phyloP scores from a whole-genome alignment of 2,888 invertebrate species.

The Zygothrica quintamaculata region DNA sequence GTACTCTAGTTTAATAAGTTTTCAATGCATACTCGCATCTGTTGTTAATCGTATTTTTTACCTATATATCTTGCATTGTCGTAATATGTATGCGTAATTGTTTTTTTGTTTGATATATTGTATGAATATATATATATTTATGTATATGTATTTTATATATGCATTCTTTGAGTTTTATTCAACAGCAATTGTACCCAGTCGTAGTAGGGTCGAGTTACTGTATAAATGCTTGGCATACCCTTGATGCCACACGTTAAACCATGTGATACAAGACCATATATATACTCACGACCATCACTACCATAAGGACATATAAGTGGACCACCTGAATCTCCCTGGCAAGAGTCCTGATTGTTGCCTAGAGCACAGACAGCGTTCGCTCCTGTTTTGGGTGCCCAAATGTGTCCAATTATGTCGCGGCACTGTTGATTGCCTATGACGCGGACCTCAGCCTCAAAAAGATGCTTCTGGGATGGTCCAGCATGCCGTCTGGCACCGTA shows the following conservation, averaged over 20 bases:
- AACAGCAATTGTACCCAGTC: conserved; percentile 79
- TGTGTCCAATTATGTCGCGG: conserved; percentile 73
- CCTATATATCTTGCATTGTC: conserved; percentile 62
- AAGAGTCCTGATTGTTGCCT: conserved; percentile 81
- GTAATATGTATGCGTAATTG: conserved; percentile 52
- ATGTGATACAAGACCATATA: conserved; percentile 83
- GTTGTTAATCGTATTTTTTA: conserved; percentile 45
- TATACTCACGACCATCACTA: conserved; percentile 64
- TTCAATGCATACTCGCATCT: conserved; percentile 21
- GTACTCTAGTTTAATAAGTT: conserved; percentile 60
- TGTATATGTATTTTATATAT: conserved; percentile 29
- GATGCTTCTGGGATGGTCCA: conserved; percentile 75
- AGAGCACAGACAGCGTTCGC: conserved; percentile 83
- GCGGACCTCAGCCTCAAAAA: conserved; percentile 76
- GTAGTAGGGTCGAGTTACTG: conserved; percentile 80
- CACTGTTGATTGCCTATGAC: conserved; percentile 77
- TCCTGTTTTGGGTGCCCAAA: conserved; percentile 83
- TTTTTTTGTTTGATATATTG: conserved; percentile 55
- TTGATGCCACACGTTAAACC: conserved; percentile 82
- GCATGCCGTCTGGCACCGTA: conserved; percentile 81
- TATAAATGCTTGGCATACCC: conserved; percentile 83
- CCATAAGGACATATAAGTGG: conserved; percentile 80
- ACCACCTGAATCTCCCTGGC: conserved; percentile 84
- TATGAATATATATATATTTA: conserved; percentile 61
- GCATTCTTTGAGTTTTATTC: conserved; percentile 26